Percentiles rank a stretch among this genome's conserved stretches.
These are phyloP conservation scores for Thalassophryne amazonica DNA, from an alignment of 2,797 vertebrate species.

Conservation along the genomic window DNA sequence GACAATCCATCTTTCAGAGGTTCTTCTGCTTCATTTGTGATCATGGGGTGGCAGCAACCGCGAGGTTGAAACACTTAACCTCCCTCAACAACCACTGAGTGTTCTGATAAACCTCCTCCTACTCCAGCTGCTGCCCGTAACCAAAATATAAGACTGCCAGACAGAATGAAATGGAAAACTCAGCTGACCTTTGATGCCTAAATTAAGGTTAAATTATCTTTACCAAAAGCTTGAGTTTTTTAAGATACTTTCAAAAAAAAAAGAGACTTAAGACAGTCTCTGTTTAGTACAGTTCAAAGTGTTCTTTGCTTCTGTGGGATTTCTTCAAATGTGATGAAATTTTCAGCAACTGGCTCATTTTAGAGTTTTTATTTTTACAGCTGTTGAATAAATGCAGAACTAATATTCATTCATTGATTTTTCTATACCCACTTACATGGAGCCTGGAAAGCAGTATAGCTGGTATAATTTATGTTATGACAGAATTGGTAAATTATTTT, in stretches of 20 bases:
- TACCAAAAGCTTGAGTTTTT: not conserved
- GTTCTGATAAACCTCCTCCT: conserved; percentile 4
- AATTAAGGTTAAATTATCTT: not conserved
- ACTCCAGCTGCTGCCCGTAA: conserved; percentile 4
- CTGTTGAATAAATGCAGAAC: conserved; percentile 23
- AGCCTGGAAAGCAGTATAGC: no score
- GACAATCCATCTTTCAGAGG: conserved; percentile 28
- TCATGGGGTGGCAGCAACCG: not conserved
- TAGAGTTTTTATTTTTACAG: conserved; percentile 16
- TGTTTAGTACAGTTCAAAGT: not conserved
- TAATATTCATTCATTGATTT: no score
- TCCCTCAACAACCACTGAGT: not conserved
- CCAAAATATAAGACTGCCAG: not conserved
- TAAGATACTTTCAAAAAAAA: not conserved
- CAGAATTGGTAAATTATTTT: no score
- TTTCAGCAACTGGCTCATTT: conserved; percentile 2
- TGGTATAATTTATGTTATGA: no score
- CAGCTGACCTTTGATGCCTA: not conserved
- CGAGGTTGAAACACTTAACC: not conserved
- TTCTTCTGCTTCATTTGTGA: conserved; percentile 18
- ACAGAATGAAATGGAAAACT: not conserved
- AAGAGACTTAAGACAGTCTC: not conserved
- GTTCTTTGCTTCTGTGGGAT: not conserved
- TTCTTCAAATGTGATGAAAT: conserved; percentile 19
- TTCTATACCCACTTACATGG: no score